Base-by-base conservation (phyloP, 2,888 invertebrate species). In the Actias luna region DNA sequence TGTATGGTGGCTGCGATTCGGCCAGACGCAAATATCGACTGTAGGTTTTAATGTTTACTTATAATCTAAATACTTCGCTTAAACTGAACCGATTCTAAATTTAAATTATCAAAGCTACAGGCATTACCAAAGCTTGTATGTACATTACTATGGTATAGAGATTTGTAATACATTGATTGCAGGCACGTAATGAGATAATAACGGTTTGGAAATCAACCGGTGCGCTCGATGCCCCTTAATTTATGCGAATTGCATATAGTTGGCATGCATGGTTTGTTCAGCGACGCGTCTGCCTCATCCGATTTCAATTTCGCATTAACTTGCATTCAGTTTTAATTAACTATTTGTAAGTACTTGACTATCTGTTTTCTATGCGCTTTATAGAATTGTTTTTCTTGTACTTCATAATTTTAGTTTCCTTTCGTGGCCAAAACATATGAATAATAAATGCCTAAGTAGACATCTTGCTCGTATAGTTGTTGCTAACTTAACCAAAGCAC, bases 221-320 rank as follows among this genome's bases (percentile, higher is more conserved):
- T 55, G n/a, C 29, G 55, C 55, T 55, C 55, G 29, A 29, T 10
- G 29, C 1, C 55, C 52, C 27, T 39, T 42, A 42, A 72, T 71
- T 69, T 68, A 68, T 60, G 63, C 46, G 62, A 69, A 69, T 70
- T 64, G 64, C 61, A 63, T n/a, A 46, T 31, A 58, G 39, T 58
- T 62, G 65, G 66, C 62, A 60, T 46, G 46, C 46, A 46, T 46
- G 46, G 61, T 39, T 52, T 46, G 60, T 39, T 31, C 46, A 55
- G 58, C 59, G 50, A 35, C 63, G 63, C 46, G 22, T 46, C 46
- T 22, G 22, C 10, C 5, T 59, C 60, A 12, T 42, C 42, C 42
- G 42, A 66, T 67, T 69, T 67, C 68, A 74, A 70, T 74, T 69
- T 73, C 69, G 71, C 67, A 31, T 66, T 68, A 65, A 65, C 70